Evolutionary conservation across 2,113 vertebrate species (phyloP), one percentile per base, ranked within the genome.

Genomic region (Suncus etruscus): DNA sequence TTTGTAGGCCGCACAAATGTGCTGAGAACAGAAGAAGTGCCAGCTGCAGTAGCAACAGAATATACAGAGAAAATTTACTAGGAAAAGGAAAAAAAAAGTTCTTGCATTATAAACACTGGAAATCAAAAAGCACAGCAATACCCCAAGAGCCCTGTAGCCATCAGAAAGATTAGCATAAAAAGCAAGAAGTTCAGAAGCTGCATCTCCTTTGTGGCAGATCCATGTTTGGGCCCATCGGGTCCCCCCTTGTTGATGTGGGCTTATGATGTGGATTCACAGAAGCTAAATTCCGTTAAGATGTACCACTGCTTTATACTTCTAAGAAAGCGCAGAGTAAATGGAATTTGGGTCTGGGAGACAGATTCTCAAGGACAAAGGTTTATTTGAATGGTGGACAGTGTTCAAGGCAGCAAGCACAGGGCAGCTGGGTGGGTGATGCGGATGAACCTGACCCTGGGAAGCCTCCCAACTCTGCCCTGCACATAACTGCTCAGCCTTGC

Each of bases 81-180:
- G 86, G 39, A 25, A 87, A 54, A 70, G 51, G 65, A 86, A 86
- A 90, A 86, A 90, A 58, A 61, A 88, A 58, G 75, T 80, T 95
- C 91, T 94, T 94, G 85, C 86, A 83, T 88, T 94, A 79, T 78
- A 95, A 94, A 96, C 63, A 95, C 61, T 69, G 80, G 76, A 91
- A 88, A 50, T 6, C 4, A 39, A 58, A 74, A 92, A 77, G 54
- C 68, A 81, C 27, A 79, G 68, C 78, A 48, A 83, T 51, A 22
- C 47, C 48, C 48, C 4, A 20, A 86, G 47, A 92, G 45, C 51
- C 83, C n/a, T 29, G 4, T 22, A 86, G 76, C 86, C 69, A 68
- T 83, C 45, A 45, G 29, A 89, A 81, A 86, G 22, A 75, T 92
- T 69, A 58, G 25, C 27, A 22, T 63, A 73, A 86, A 94, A 89